Evolutionary conservation across 1,140 invertebrate genomes (phyloP), one percentile per base, ranked within the genome.

Genomic region (Ectropis grisescens): DNA sequence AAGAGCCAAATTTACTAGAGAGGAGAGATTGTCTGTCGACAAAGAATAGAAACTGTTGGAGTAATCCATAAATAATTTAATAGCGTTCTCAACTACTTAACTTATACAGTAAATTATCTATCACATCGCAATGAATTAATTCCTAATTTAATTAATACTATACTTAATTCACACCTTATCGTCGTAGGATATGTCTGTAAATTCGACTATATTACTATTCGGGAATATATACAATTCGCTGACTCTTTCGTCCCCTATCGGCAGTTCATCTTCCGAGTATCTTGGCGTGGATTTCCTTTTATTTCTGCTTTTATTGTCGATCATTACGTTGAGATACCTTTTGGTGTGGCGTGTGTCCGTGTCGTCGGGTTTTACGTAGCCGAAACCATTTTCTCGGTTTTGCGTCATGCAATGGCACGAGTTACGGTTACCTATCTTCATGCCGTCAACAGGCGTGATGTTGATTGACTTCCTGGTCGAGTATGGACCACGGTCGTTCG

Each of bases 221-320:
- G 75, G 75, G 46, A 80, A 81, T 40, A 81, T 76, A 41, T 81
- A 81, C 27, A 81, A 24, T 37, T 81, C 72, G 23, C 68, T 66
- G 22, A 78, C 58, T 51, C 70, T 54, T 37, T 78, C 75, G 33
- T 81, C 72, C 2, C 60, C 70, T 7, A 69, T 49, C 1, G 75
- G 64, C 8, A 54, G 32, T 1, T 68, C 62, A 7, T 57, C 44
- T 15, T 23, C n/a, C 35, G 51, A 32, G 10, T 43, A 30, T 33
- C 38, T 59, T 29, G 41, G 59, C 30, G 11, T 51, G 2, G 37
- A 47, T 16, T 40, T 55, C 10, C 45, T 47, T 30, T 44, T 46
- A 23, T 28, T 41, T 5, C 30, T 46, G 33, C 44, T 32, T 26
- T 33, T 47, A 24, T 54, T 50, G 15, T 34, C 30, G 16, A 37